Conservation (phyloP, 2,888 invertebrate species). For the Drosophila melanosoma region DNA sequence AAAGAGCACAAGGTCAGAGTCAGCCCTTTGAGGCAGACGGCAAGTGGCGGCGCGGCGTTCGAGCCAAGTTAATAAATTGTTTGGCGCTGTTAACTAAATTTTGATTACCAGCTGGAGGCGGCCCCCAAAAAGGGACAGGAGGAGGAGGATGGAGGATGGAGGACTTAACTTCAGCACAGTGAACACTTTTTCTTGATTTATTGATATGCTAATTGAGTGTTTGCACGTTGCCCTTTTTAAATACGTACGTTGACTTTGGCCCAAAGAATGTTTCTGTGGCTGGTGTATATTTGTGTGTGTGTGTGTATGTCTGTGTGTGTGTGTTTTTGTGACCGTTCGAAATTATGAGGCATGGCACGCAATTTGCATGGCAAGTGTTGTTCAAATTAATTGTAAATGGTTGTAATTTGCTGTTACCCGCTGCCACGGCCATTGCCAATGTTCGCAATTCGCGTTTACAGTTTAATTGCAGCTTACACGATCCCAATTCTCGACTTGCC, state of each 20-base stretch:
- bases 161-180: constrained; percentile 12
- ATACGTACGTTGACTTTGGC: constrained; percentile 44
- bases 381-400: constrained; percentile 79
- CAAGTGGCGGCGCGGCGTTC: constrained; percentile 15
- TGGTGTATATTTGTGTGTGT: constrained; percentile 8
- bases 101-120: constrained; percentile 57
- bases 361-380: constrained; percentile 77
- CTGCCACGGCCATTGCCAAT: constrained; percentile 28
- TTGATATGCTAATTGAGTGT: constrained; percentile 80
- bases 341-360: constrained; percentile 79
- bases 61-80: constrained; percentile 74
- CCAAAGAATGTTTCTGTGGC: background rate
- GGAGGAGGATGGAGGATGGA: no score
- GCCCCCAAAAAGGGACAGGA: background rate
- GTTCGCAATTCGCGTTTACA: constrained; percentile 71
- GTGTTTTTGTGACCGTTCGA: constrained; percentile 43
- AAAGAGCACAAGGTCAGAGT: constrained; percentile 45
- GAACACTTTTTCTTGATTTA: constrained; percentile 77
- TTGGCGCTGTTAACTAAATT: constrained; percentile 79
- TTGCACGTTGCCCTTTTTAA: constrained; percentile 71
- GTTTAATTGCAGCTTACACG: constrained; percentile 73
- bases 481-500: constrained; percentile 45
- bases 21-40: constrained; percentile 24
- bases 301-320: constrained; percentile 19
- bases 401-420: constrained; percentile 69